Evolutionary conservation across 2,888 invertebrate genomes (phyloP).

Genomic region (Tupiocoris notatus): DNA sequence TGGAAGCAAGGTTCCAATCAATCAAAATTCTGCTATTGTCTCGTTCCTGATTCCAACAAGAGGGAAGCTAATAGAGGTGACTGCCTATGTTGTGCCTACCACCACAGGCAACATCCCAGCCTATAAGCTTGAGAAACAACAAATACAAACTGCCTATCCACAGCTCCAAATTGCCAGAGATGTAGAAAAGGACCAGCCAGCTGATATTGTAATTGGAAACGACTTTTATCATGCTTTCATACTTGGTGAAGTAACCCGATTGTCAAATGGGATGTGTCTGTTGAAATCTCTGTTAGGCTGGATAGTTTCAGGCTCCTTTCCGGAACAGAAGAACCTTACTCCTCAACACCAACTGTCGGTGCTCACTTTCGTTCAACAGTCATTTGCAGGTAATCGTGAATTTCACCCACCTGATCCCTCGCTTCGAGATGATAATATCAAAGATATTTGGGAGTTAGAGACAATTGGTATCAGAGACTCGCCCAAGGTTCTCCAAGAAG

Average conservation of each 20-base stretch:
- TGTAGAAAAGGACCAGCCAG: no score
- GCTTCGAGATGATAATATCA: not conserved
- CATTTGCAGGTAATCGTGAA: not conserved
- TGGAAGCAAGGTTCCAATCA: not conserved
- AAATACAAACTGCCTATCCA: no score
- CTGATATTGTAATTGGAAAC: constrained; percentile 19
- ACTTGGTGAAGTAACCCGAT: not conserved
- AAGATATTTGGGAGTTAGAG: constrained; percentile 14
- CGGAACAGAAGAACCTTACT: not conserved
- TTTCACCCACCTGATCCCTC: not conserved
- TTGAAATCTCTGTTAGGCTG: not conserved
- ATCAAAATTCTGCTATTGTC: not conserved
- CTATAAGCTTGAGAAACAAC: no score
- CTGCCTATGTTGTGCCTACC: not conserved
- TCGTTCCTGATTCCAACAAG: not conserved
- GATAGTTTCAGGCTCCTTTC: constrained; percentile 1
- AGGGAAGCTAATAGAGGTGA: no score
- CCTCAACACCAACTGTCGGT: not conserved
- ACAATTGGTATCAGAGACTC: constrained; percentile 3
- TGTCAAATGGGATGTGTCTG: not conserved
- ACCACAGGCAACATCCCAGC: not conserved
- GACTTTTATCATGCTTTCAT: constrained; percentile 14
- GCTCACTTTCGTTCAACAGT: not conserved
- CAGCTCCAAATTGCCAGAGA: not conserved
- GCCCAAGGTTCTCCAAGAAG: constrained; percentile 4